Conservation (phyloP, 2,797 vertebrate genomes). For the Chaetophractus vellerosus region DNA sequence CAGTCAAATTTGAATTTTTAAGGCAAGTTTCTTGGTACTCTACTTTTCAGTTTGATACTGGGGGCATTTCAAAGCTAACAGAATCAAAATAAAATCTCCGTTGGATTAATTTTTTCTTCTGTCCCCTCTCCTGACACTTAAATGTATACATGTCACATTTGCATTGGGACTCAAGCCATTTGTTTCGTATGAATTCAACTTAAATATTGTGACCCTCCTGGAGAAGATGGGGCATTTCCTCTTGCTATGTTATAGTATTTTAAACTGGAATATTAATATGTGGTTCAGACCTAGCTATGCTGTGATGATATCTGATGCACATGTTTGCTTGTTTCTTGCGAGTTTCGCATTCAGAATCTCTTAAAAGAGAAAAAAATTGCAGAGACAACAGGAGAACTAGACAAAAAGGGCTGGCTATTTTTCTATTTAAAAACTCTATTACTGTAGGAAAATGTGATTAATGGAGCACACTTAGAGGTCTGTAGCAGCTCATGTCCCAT, state of each 20-base stretch:
- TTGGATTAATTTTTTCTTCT: neutral
- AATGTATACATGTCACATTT: neutral
- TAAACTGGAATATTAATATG: neutral
- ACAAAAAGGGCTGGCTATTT: neutral
- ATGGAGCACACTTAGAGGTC: neutral
- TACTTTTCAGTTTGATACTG: neutral
- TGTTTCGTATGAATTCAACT: neutral
- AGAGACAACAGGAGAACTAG: neutral
- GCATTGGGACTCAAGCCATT: neutral
- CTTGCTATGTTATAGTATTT: neutral
- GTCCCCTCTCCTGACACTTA: neutral
- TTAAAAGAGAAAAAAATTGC: neutral
- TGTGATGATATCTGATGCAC: neutral
- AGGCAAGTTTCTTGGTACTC: neutral
- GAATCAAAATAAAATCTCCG: neutral
- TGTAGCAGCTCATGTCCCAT: accelerated
- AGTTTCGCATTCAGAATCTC: neutral
- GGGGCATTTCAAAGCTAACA: neutral
- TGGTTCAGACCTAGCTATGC: neutral
- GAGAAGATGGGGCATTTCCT: neutral
- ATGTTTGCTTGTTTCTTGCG: neutral
- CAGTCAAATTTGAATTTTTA: neutral
- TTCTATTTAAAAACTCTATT: slow-evolving; percentile 32
- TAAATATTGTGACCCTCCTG: neutral
- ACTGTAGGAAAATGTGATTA: neutral